Evolutionary conservation across 2,797 vertebrate species (phyloP).

Genomic region (Myotis findleyi): DNA sequence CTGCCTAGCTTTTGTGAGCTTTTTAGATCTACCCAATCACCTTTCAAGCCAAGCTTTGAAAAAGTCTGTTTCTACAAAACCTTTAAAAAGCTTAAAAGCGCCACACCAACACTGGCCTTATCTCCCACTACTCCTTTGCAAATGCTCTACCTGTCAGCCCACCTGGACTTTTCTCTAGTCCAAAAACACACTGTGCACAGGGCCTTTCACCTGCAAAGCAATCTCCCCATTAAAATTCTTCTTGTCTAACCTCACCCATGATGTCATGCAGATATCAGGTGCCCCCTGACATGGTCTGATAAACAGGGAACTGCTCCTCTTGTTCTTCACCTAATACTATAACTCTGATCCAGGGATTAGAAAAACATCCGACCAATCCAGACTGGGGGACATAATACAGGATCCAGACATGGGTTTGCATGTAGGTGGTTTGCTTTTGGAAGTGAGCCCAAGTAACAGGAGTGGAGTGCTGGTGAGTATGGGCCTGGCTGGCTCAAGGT

Average conservation of each 20-base stretch:
- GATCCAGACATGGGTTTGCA: not conserved
- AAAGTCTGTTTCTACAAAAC: not conserved
- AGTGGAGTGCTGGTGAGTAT: not conserved
- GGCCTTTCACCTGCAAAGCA: not conserved
- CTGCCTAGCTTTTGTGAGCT: not conserved
- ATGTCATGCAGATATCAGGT: not conserved
- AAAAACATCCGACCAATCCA: not conserved
- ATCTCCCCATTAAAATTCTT: not conserved
- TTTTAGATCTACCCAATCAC: not conserved
- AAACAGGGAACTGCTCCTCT: not conserved
- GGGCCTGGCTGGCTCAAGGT: not conserved
- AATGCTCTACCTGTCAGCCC: not conserved
- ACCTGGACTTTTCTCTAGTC: not conserved
- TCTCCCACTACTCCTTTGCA: not conserved
- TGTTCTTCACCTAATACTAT: not conserved
- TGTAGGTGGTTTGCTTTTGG: not conserved
- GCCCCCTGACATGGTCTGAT: not conserved
- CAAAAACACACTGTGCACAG: not conserved
- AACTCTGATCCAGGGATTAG: not conserved
- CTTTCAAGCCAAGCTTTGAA: not conserved
- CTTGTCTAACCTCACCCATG: not conserved
- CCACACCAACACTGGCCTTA: not conserved
- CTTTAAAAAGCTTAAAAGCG: not conserved
- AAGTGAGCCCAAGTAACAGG: not conserved
- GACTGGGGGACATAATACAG: not conserved